Evolutionary conservation across 2,888 invertebrate species (phyloP).

Genomic region (Rugalucina vietnamica): DNA sequence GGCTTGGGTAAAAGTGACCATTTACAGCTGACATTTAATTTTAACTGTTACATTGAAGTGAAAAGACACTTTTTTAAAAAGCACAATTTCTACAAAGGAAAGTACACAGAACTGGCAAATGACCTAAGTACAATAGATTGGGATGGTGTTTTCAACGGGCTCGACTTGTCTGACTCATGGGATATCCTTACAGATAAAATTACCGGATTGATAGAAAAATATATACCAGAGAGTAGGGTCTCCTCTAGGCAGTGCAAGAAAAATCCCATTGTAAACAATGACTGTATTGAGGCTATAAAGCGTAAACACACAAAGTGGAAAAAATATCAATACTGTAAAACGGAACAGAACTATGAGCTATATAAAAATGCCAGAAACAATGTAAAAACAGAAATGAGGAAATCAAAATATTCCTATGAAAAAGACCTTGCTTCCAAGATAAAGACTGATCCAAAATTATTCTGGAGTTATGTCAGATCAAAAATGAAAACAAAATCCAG

Average conservation of each 20-base stretch:
- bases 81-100: conserved; percentile 24
- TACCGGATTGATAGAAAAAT: no score
- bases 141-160: background rate
- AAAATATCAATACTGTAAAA: background rate
- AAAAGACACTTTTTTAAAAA: background rate
- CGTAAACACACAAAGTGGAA: background rate
- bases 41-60: no score
- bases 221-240: no score
- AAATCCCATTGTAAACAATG: background rate
- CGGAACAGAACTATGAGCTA: background rate
- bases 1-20: background rate
- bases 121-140: conserved; percentile 12
- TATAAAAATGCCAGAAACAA: background rate
- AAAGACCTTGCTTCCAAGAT: conserved; percentile 18
- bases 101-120: background rate
- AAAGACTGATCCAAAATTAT: no score
- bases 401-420: background rate
- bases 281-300: conserved; percentile 11
- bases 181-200: background rate
- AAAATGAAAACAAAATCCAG: no score
- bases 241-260: no score
- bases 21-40: background rate
- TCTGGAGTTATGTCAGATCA: no score
- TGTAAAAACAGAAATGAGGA: background rate
- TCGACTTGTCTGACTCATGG: conserved; percentile 21